phyloP scores from a whole-genome alignment of 2,888 invertebrate species.

The Campaea margaritaria region DNA sequence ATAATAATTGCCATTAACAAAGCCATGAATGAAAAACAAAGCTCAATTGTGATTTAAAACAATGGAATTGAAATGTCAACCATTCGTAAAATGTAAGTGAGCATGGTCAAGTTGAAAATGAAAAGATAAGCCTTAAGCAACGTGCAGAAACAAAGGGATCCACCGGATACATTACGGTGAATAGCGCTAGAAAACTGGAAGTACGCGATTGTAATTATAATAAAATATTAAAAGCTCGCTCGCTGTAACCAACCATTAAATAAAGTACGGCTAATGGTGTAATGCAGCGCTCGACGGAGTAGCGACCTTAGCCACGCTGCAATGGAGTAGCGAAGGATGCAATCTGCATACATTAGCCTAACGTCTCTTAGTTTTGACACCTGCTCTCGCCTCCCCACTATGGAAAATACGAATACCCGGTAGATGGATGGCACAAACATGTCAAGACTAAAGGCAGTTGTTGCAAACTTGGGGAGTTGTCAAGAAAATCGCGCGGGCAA shows the following conservation, averaged over 20 bases:
- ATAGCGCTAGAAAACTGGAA: constrained; percentile 37
- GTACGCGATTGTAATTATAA: constrained; percentile 40
- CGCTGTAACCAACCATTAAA: constrained; percentile 58
- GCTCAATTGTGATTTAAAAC: constrained; percentile 4
- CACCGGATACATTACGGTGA: constrained; percentile 31
- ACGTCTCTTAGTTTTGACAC: constrained; percentile 83
- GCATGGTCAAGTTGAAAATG: constrained; percentile 8
- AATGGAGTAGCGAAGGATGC: constrained; percentile 70
- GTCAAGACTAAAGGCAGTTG: constrained; percentile 70
- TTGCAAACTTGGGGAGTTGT: constrained; percentile 64
- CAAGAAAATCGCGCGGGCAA: constrained; percentile 52
- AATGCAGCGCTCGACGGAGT: constrained; percentile 54
- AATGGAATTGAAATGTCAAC: constrained; percentile 14
- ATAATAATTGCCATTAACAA: constrained; percentile 16
- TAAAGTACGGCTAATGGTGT: constrained; percentile 69
- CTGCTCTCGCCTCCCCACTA: constrained; percentile 68
- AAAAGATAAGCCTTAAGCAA: constrained; percentile 2
- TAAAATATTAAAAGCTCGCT: constrained; percentile 45
- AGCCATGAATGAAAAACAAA: constrained; percentile 17
- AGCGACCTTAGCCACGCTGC: constrained; percentile 43
- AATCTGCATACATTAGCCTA: constrained; percentile 84
- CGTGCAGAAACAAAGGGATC: constrained; percentile 29
- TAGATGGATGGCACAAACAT: constrained; percentile 79
- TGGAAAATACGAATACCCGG: constrained; percentile 58
- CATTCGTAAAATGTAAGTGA: constrained; percentile 3